phyloP scores from a whole-genome alignment of 2,113 vertebrate genomes.

The Nematolebias whitei region DNA sequence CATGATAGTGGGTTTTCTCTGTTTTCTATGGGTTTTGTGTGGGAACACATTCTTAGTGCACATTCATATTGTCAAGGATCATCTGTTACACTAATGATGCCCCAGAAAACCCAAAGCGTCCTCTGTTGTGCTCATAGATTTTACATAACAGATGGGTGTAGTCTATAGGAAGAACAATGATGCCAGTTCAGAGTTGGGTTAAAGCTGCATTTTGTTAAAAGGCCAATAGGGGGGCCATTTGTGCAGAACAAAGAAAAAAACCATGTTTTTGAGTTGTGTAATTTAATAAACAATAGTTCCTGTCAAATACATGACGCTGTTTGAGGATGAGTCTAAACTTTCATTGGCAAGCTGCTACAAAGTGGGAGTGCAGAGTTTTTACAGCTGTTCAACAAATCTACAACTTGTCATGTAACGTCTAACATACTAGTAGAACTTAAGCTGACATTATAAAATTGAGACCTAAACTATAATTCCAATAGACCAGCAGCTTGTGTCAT shows the following conservation, averaged over 20 bases:
- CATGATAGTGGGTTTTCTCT: constrained; percentile 27
- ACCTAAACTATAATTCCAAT: too few relatives aligned
- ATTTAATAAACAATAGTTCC: too few relatives aligned
- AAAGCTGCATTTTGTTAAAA: background rate
- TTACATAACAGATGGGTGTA: constrained; percentile 4
- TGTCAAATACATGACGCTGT: too few relatives aligned
- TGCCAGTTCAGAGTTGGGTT: background rate
- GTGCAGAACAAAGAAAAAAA: background rate
- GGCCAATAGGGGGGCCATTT: background rate
- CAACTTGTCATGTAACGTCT: too few relatives aligned
- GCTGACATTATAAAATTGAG: too few relatives aligned
- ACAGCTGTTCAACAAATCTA: too few relatives aligned
- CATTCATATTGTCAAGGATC: constrained; percentile 12
- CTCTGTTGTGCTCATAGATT: constrained; percentile 3
- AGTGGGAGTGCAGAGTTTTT: too few relatives aligned
- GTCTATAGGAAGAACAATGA: background rate
- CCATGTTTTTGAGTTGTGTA: too few relatives aligned
- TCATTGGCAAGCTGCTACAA: too few relatives aligned
- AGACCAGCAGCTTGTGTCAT: too few relatives aligned
- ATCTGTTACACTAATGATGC: constrained; percentile 9
- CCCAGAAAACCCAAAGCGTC: background rate
- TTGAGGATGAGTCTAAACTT: too few relatives aligned
- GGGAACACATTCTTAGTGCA: constrained; percentile 4
- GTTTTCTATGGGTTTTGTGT: constrained; percentile 2
- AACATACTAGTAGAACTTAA: too few relatives aligned